Evolutionary conservation across 64 coral and sea anemone species (phyloP).

Genomic region (Porites australiensis): DNA sequence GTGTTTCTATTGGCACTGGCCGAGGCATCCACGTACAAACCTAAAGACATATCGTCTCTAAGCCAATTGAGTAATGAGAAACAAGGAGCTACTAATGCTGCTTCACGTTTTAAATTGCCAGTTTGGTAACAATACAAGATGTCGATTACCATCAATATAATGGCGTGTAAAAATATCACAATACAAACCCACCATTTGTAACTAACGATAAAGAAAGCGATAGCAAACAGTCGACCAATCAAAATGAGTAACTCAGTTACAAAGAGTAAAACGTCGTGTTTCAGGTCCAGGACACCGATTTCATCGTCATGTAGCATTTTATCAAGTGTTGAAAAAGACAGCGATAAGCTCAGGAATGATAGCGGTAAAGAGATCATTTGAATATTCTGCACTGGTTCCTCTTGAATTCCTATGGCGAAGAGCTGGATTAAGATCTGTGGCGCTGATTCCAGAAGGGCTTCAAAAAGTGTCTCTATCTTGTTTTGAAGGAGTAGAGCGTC

Average conservation of each 20-base stretch:
- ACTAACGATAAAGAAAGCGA: conserved; percentile 1
- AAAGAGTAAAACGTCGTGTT: background rate
- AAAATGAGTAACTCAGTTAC: conserved; percentile 6
- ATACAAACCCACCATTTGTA: conserved; percentile 48
- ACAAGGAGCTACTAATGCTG: background rate
- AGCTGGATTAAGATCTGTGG: conserved; percentile 63
- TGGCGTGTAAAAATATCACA: background rate
- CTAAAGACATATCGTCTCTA: background rate
- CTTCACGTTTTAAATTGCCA: background rate
- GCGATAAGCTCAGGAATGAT: background rate
- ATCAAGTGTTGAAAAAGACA: conserved; percentile 17
- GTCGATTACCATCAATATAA: background rate
- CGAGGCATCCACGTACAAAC: background rate
- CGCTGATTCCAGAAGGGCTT: background rate
- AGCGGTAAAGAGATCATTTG: conserved; percentile 53
- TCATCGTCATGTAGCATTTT: background rate
- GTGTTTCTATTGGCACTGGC: background rate
- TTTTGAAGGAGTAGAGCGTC: no score
- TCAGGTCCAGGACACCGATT: background rate
- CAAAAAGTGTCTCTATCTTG: no score
- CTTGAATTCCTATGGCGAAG: conserved; percentile 47
- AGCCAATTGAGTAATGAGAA: background rate
- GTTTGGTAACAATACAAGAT: background rate
- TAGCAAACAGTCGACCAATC: background rate
- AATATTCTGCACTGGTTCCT: conserved; percentile 44